These are phyloP conservation scores for Archocentrus centrarchus DNA, from an alignment of 2,113 vertebrate species.

Conservation along the genomic window DNA sequence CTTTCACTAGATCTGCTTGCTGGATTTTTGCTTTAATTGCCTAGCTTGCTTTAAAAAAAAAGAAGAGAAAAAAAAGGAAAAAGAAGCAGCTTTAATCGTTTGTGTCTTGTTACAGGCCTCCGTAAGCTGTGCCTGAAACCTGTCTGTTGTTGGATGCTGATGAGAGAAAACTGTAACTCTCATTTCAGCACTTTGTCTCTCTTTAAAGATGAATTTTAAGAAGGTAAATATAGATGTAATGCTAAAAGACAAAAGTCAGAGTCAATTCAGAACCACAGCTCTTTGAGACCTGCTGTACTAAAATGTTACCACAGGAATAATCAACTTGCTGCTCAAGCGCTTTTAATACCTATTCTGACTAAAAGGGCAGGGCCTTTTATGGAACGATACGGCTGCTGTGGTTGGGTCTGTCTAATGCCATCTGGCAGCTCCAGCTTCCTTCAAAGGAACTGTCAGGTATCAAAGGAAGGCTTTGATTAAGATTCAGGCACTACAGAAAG, in stretches of 20 bases:
- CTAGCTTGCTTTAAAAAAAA: background rate
- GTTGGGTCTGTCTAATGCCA: slow-evolving; percentile 48
- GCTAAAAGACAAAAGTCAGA: background rate
- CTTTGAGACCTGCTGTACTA: background rate
- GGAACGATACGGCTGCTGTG: slow-evolving; percentile 29
- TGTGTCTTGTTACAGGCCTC: slow-evolving; percentile 9
- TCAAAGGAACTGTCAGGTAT: slow-evolving; percentile 65
- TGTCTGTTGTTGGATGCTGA: background rate
- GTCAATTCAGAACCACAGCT: background rate
- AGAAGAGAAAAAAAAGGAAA: background rate
- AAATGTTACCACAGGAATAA: slow-evolving; percentile 11
- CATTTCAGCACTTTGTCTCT: background rate
- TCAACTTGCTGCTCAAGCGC: background rate
- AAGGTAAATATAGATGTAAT: background rate
- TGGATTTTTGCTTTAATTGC: slow-evolving; percentile 55
- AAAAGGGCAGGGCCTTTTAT: slow-evolving; percentile 5
- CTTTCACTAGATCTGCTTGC: slow-evolving; percentile 15
- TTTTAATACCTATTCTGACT: background rate
- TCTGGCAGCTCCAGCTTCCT: slow-evolving; percentile 58
- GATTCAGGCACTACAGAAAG: slow-evolving; percentile 19
- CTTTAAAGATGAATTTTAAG: slow-evolving; percentile 2
- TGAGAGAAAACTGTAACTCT: background rate
- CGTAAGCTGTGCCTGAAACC: background rate
- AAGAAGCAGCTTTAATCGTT: background rate
- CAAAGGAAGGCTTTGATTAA: slow-evolving; percentile 68